Evolutionary conservation across 2,888 invertebrate species (phyloP), one percentile per base, ranked within the genome.

Genomic region (Agrochola lota): DNA sequence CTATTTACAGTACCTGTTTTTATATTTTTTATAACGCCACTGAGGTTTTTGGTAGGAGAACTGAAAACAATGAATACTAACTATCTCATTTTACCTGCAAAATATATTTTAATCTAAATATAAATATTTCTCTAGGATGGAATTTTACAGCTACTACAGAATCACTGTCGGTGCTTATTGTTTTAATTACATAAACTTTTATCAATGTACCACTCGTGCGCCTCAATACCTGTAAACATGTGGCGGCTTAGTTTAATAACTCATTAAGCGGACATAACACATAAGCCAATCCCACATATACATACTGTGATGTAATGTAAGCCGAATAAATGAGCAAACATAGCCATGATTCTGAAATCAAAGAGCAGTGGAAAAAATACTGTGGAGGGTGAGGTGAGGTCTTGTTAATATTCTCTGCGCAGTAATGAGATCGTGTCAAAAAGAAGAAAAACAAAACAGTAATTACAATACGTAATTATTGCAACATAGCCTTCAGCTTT

Each of bases 201-300:
- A 26, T 67, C 71, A 60, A 64, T 64, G 11, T 52, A 49, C 23
- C n/a, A 55, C 46, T 15, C 57, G 23, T 35, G 30, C 5, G 60
- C n/a, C 62, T 46, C 9, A 43, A 43, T 68, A 15, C 26, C 15
- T 30, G 46, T 17, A 15, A 43, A 71, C 9, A 55, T 40, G 46
- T 15, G 12, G 30, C 43, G 17, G 68, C 59, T 81, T 81, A 55
- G 46, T 70, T 78, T 30, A 84, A 78, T 83, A 63, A 79, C 17
- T 72, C n/a, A 71, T 68, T 59, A 59, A 35, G 55, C 63, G 43
- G 23, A 23, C 59, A 64, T 7, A 64, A 72, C 46, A 55, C 40
- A 59, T 62, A 57, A 67, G 40, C 35, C 52, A 49, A 35, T 46
- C 55, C 40, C 46, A 63, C 46, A 40, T 68, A 43, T 17, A 52